phyloP scores from a whole-genome alignment of 1,140 invertebrate species.

The Diuraphis noxia region DNA sequence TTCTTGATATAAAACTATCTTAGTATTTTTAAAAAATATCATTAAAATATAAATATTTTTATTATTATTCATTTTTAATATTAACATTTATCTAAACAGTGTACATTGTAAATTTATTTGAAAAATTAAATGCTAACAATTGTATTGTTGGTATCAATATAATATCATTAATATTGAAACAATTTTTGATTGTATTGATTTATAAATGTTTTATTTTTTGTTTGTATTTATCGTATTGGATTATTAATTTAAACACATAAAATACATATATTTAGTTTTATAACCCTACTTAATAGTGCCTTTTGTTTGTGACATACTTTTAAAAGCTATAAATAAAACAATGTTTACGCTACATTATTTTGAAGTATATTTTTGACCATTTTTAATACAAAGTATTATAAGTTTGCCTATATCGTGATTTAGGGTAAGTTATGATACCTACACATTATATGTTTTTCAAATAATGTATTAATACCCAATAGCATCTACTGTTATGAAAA shows the following conservation, averaged over 20 bases:
- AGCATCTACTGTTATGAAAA: not conserved
- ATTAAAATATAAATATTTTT: not conserved
- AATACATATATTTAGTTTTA: not conserved
- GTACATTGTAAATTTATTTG: not conserved
- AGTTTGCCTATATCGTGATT: conserved; percentile 11
- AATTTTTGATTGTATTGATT: not conserved
- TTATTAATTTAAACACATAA: not conserved
- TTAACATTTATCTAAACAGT: not conserved
- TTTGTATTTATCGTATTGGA: not conserved
- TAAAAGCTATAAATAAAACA: conserved; percentile 10
- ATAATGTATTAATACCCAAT: not conserved
- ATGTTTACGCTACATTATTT: conserved; percentile 3
- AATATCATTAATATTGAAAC: not conserved
- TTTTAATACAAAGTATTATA: not conserved
- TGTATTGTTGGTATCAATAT: not conserved
- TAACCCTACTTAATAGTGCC: not conserved
- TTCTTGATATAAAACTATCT: not conserved
- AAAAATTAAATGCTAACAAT: not conserved
- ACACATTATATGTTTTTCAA: not conserved
- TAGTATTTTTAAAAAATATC: not conserved
- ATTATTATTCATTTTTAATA: not conserved
- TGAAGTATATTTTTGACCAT: conserved; percentile 20
- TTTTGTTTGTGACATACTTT: conserved; percentile 1
- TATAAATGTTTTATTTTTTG: not conserved
- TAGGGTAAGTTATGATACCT: not conserved